Percentiles rank a stretch among this genome's conserved stretches.
phyloP scores from a whole-genome alignment of 2,797 vertebrate genomes.

The Steatocranus sp. region DNA sequence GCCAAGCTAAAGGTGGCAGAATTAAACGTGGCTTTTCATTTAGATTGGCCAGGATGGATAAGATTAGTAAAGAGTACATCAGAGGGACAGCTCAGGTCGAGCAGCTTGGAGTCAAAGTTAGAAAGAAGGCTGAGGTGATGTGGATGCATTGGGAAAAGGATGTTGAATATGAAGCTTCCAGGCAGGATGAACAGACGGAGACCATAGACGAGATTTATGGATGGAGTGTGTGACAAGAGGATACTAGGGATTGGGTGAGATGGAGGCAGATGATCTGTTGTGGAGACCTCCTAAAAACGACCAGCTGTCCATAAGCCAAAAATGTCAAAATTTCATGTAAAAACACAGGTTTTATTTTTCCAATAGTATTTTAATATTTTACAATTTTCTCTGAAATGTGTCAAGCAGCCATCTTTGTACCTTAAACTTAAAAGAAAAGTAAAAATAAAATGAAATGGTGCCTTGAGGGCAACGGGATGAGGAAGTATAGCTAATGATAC shows the following conservation, averaged over 20 bases:
- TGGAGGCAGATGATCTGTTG: not conserved
- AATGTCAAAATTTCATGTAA: not conserved
- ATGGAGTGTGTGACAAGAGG: not conserved
- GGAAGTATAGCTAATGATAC: constrained; percentile 21
- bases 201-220: not conserved
- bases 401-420: not conserved
- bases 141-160: not conserved
- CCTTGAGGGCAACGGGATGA: constrained; percentile 2
- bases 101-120: not conserved
- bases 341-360: not conserved
- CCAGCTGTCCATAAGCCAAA: not conserved
- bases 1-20: not conserved
- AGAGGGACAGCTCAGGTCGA: not conserved
- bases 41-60: not conserved
- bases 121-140: not conserved
- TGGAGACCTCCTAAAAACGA: not conserved
- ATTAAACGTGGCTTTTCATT: not conserved
- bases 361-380: not conserved
- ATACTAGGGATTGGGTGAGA: not conserved
- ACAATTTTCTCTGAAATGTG: not conserved
- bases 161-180: not conserved
- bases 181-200: not conserved
- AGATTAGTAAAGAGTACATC: not conserved
- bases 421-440: not conserved
- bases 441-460: not conserved